Evolutionary conservation across 2,113 vertebrate genomes (phyloP).

Genomic region (Empidonax traillii): DNA sequence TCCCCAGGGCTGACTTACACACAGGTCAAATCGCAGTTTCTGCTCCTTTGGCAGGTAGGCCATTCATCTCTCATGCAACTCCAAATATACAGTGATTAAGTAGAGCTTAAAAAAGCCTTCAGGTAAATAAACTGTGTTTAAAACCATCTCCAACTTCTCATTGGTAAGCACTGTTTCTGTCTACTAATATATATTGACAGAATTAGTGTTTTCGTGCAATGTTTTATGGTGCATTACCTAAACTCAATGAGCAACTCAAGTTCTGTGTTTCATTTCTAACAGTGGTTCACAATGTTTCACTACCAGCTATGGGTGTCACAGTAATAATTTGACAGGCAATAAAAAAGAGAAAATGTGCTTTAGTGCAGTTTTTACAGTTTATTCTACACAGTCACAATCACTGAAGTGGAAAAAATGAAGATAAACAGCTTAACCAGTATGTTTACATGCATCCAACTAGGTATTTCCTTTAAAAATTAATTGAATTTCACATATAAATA

Average conservation of each 20-base stretch:
- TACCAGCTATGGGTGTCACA: constrained; percentile 64
- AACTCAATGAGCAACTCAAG: constrained; percentile 73
- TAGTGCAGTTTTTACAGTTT: constrained; percentile 65
- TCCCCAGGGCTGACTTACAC: not conserved
- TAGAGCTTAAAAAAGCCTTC: constrained; percentile 23
- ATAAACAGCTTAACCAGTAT: constrained; percentile 69
- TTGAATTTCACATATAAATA: constrained; percentile 62
- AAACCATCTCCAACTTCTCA: constrained; percentile 64
- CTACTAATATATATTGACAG: constrained; percentile 78
- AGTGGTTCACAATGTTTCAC: constrained; percentile 67
- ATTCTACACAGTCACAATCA: constrained; percentile 45
- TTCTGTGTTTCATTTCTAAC: constrained; percentile 52
- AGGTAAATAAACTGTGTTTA: constrained; percentile 72
- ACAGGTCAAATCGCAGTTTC: not conserved
- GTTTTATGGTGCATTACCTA: constrained; percentile 85
- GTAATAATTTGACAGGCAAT: constrained; percentile 77
- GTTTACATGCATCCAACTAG: constrained; percentile 67
- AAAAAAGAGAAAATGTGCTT: constrained; percentile 70
- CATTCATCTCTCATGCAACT: not conserved
- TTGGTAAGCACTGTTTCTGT: constrained; percentile 74
- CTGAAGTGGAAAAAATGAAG: constrained; percentile 76
- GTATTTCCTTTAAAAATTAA: constrained; percentile 68
- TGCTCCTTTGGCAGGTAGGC: not conserved
- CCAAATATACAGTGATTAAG: not conserved
- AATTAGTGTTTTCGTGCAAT: constrained; percentile 81